Evolutionary conservation across 2,113 vertebrate genomes (phyloP), one percentile per base, ranked within the genome.

Genomic region (Tyto alba): DNA sequence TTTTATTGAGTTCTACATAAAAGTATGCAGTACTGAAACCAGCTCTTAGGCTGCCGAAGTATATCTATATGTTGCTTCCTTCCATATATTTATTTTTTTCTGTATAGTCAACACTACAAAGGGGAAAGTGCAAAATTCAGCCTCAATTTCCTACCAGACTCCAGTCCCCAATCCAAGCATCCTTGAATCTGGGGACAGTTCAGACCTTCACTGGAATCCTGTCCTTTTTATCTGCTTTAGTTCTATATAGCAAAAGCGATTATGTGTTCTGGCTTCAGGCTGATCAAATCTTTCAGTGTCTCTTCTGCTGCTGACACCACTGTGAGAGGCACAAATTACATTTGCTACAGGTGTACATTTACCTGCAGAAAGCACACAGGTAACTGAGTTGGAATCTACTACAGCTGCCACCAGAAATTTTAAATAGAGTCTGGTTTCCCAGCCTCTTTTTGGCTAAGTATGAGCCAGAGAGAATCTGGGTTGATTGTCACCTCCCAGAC

Each of bases 1-100:
- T 95, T 96, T 96, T 95, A 97, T 80, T 95, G 96, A 94, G 82
- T 95, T 96, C 91, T 91, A 85, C 59, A 80, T 89, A 95, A 95
- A 96, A 78, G 73, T 43, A 81, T 64, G 29, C 32, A 75, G n/a
- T 52, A 83, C 23, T 73, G 81, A 79, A 92, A 93, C 45, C 53
- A 75, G 32, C 84, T 93, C 47, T 62, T 29, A 55, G 40, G 50
- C 50, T 79, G 57, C 53, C 92, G 80, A 78, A 64, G 25, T 52
- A 9, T 45, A 12, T 41, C 19, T 34, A 32, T 2, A 62, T 40
- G 73, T 76, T 83, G 22, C 45, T 72, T 48, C 73, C 63, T 95
- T 85, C 48, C 27, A 75, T 47, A 3, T 21, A 20, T 41, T 26
- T 69, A 10, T 55, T 43, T 63, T 71, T 76, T 71, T 43, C 59